Percentiles rank a stretch among this genome's conserved stretches.
Conservation (phyloP, 1,140 invertebrate species). For the Tribolium madens region DNA sequence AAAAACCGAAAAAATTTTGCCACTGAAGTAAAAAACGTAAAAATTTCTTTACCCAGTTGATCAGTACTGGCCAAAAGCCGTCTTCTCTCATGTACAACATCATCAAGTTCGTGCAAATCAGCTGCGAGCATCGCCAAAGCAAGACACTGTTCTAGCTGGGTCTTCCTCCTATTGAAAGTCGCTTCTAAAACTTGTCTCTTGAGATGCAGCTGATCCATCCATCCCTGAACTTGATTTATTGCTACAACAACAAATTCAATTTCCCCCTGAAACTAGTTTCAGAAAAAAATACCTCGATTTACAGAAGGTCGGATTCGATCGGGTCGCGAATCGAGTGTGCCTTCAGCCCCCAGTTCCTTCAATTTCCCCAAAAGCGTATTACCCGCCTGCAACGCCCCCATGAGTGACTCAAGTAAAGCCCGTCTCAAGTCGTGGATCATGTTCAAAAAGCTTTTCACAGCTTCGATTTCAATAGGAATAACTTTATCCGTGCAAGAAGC, state of each 20-base stretch:
- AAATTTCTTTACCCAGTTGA: constrained; percentile 68
- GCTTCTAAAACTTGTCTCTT: constrained; percentile 79
- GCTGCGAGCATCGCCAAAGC: constrained; percentile 79
- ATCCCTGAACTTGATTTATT: constrained; percentile 78
- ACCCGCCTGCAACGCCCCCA: constrained; percentile 83
- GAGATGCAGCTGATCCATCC: constrained; percentile 84
- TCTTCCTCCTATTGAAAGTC: constrained; percentile 78
- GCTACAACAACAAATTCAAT: constrained; percentile 65
- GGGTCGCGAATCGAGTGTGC: constrained; percentile 81
- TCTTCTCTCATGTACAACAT: constrained; percentile 69
- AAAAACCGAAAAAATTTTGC: constrained; percentile 1
- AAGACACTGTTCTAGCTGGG: constrained; percentile 82
- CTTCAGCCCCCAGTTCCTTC: constrained; percentile 74
- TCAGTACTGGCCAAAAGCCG: constrained; percentile 67
- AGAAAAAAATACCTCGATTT: constrained; percentile 71
- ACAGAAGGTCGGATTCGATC: constrained; percentile 75
- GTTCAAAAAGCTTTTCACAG: constrained; percentile 74
- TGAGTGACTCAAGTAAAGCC: constrained; percentile 80
- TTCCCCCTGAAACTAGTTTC: background rate
- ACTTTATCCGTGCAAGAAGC: constrained; percentile 73
- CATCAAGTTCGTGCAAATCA: constrained; percentile 78
- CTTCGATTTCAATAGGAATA: constrained; percentile 76
- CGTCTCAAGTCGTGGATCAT: constrained; percentile 76
- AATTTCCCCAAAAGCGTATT: constrained; percentile 80
- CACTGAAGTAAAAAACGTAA: too few species aligned